phyloP scores from a whole-genome alignment of 2,797 vertebrate genomes.

The Hybognathus amarus region DNA sequence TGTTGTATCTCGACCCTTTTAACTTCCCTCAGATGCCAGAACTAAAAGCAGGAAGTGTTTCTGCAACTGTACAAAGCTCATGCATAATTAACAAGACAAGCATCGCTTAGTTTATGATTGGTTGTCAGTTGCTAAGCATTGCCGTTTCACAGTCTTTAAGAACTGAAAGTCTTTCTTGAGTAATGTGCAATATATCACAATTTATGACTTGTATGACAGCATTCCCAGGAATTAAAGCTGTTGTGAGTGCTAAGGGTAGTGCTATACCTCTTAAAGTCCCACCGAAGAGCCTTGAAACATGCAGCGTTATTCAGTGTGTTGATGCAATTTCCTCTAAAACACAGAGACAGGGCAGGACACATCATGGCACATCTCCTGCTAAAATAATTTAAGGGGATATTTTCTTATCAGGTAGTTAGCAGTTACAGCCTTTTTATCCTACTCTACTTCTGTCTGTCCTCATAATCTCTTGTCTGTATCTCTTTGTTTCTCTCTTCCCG shows the following conservation, averaged over 20 bases:
- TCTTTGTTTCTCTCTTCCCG: constrained; percentile 7
- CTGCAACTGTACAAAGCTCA: background rate
- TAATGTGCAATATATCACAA: constrained; percentile 1
- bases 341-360: too few relatives aligned
- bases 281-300: too few relatives aligned
- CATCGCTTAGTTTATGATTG: constrained; percentile 10
- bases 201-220: background rate
- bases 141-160: background rate
- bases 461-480: constrained; percentile 40
- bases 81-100: constrained; percentile 11
- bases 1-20: background rate
- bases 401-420: constrained; percentile 4
- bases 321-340: too few relatives aligned
- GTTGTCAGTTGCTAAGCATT: background rate
- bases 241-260: background rate
- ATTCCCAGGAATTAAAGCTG: background rate
- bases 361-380: background rate
- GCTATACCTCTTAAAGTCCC: too few relatives aligned
- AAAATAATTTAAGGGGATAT: constrained; percentile 4
- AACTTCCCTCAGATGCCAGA: constrained; percentile 3
- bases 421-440: constrained; percentile 15
- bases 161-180: background rate
- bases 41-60: background rate
- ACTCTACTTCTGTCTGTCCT: constrained; percentile 19
- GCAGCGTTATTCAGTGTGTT: too few relatives aligned